These are phyloP conservation scores for Eristalinus aeneus DNA, from an alignment of 2,888 invertebrate genomes.

Conservation along the genomic window DNA sequence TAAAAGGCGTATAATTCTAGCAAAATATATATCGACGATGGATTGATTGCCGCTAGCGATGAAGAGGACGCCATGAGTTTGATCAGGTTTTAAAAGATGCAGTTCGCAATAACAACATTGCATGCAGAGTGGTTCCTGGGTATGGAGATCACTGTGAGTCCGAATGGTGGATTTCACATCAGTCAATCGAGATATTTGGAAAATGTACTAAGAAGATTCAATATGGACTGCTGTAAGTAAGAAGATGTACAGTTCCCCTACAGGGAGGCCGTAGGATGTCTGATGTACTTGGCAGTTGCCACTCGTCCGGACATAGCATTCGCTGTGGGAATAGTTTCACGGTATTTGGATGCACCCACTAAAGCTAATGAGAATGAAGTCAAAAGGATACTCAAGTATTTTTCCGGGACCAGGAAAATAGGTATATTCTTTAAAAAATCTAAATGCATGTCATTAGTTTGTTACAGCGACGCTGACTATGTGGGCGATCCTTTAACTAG, in stretches of 20 bases:
- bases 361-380: too few relatives aligned
- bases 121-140: background rate
- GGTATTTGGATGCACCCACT: too few relatives aligned
- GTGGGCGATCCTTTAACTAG: too few relatives aligned
- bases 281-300: slow-evolving; percentile 69
- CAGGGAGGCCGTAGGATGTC: slow-evolving; percentile 64
- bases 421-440: slow-evolving; percentile 21
- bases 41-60: slow-evolving; percentile 66
- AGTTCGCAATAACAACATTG: background rate
- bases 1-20: slow-evolving; percentile 54
- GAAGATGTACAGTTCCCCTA: slow-evolving; percentile 65
- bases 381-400: slow-evolving; percentile 37
- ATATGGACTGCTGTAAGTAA: slow-evolving; percentile 49
- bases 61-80: too few relatives aligned
- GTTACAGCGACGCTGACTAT: slow-evolving; percentile 52
- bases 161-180: slow-evolving; percentile 45
- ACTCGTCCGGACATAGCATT: too few relatives aligned
- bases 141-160: background rate
- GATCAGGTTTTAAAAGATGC: background rate
- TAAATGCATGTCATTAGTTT: slow-evolving; percentile 9
- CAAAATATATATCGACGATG: slow-evolving; percentile 74
- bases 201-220: slow-evolving; percentile 51
- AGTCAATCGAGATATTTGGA: slow-evolving; percentile 49
- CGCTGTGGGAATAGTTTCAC: too few relatives aligned
- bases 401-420: slow-evolving; percentile 24